Conservation (phyloP, 2,888 invertebrate species). For the Rhodophaea formosa region DNA sequence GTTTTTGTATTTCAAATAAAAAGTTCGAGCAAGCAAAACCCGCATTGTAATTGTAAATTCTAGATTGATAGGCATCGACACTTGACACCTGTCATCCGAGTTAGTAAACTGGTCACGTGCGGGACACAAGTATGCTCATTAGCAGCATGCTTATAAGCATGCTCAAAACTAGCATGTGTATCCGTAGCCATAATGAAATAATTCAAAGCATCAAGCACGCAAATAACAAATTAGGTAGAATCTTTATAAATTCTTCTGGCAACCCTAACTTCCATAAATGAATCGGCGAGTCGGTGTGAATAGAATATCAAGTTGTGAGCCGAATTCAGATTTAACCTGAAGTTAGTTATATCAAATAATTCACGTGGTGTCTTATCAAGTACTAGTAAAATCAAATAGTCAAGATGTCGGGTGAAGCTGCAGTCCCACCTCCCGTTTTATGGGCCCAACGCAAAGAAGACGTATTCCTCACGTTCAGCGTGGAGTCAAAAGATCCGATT, state of each 20-base stretch:
- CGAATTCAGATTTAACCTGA: conserved; percentile 22
- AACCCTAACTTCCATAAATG: conserved; percentile 40
- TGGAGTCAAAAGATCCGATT: conserved; percentile 93
- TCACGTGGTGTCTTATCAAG: conserved; percentile 17
- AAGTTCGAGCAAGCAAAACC: no score
- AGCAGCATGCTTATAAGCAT: no score
- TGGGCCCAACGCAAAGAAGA: conserved; percentile 96
- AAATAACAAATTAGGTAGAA: background rate
- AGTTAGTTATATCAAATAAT: conserved; percentile 27
- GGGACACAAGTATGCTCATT: no score
- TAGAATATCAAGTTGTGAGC: conserved; percentile 31
- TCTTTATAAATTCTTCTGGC: conserved; percentile 1
- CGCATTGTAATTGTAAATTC: no score
- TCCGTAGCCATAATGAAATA: no score
- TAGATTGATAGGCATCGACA: no score
- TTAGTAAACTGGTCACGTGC: no score
- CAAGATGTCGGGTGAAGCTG: conserved; percentile 74
- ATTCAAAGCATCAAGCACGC: background rate
- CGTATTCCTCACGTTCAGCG: conserved; percentile 93
- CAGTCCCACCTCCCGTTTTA: conserved; percentile 89
- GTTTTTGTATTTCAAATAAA: no score
- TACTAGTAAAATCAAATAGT: conserved; percentile 16
- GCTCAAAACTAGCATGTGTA: no score
- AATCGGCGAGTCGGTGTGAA: conserved; percentile 45
- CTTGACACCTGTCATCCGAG: no score